Evolutionary conservation across 2,888 invertebrate species (phyloP).

Genomic region (Epirrhoe alternata): DNA sequence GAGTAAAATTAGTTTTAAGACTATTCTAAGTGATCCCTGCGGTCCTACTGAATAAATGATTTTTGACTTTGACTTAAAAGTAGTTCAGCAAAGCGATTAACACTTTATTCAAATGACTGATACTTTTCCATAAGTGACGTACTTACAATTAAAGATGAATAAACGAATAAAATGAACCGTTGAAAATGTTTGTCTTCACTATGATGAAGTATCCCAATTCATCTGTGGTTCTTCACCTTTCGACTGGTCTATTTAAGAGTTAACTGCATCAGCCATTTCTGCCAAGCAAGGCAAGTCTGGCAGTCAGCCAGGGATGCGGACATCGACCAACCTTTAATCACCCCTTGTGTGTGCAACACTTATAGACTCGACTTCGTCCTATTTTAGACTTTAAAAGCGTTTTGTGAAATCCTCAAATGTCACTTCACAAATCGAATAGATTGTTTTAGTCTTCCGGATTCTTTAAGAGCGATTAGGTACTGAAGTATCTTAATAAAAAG

Average conservation of each 20-base stretch:
- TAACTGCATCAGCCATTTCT: conserved; percentile 46
- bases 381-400: conserved; percentile 66
- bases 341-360: conserved; percentile 48
- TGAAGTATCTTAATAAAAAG: conserved; percentile 4
- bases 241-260: conserved; percentile 7
- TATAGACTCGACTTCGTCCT: conserved; percentile 56
- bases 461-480: conserved; percentile 12
- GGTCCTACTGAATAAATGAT: too few relatives aligned
- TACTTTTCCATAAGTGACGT: too few relatives aligned
- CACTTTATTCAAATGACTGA: too few relatives aligned
- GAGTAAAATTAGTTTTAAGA: too few relatives aligned
- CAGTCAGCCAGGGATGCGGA: conserved; percentile 72
- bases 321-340: conserved; percentile 74
- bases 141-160: too few relatives aligned
- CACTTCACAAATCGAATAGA: conserved; percentile 20
- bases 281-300: conserved; percentile 64
- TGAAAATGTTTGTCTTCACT: too few relatives aligned
- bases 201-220: too few relatives aligned
- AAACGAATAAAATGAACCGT: too few relatives aligned
- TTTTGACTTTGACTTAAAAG: too few relatives aligned
- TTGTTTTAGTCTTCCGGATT: conserved; percentile 29
- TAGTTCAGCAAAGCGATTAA: too few relatives aligned
- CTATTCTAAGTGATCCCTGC: too few relatives aligned
- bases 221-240: too few relatives aligned
- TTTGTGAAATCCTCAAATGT: conserved; percentile 52